Base-by-base conservation (phyloP, 2,888 invertebrate species). In the Sicus ferrugineus region DNA sequence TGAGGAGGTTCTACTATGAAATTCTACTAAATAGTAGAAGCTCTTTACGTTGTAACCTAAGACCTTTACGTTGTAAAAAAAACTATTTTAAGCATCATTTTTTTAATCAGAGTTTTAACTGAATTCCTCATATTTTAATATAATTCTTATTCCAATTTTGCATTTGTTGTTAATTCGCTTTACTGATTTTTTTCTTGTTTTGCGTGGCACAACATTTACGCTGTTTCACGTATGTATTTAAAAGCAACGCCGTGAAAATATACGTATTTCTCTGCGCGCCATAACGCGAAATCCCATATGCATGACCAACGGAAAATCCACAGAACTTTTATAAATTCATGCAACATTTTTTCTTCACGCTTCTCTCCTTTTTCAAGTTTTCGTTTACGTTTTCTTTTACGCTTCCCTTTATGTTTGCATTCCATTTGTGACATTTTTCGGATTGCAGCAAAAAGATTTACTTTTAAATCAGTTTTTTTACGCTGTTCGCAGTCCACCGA, bases 281-380 rank as follows among this genome's bases (percentile, higher is more conserved):
- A 42, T 58, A 59, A 59, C 19, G 34, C n/a, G 31, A 63, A 63
- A 63, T 68, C 68, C 52, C 16, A 2, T 0, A 61, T 21, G 23
- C 62, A 68, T 68, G 68, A n/a, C 30, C 19, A 56, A 62, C 62
- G 21, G 6, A 62, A 68, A 62, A 63, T 63, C 54, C 46, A 38
- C 16, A 19, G 68, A 62, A 63, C 63, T 68, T 61, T 68, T 21
- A 19, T 26, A 11, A 64, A 48, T 64, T 50, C 42, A 23, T 56
- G n/a, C 34, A 11, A n/a, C 21, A 61, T 59, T 42, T 46, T n/a
- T n/a, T n/a, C n/a, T n/a, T n/a, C n/a, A n/a, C n/a, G 11, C 7
- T 69, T 64, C 19, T 5, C 14, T 2, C 6, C 30, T 9, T 42
- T 58, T 69, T 31, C 34, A 48, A 21, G 2, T 23, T 48, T n/a